Evolutionary conservation across 92 coral and sea anemone genomes (phyloP).

Genomic region (Epizoanthus illoricatus): DNA sequence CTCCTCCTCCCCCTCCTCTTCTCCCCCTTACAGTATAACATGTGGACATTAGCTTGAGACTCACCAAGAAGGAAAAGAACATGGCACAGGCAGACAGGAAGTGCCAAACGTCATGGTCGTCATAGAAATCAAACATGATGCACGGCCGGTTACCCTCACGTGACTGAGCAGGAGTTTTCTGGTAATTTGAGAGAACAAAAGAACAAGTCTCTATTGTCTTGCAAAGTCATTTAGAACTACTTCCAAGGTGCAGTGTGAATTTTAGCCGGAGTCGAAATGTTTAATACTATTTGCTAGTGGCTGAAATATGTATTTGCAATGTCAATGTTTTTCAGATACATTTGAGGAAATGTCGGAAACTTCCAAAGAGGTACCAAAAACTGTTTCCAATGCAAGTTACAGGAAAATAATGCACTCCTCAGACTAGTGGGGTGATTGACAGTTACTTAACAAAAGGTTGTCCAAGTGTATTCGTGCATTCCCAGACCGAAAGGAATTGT

Average conservation of each 20-base stretch:
- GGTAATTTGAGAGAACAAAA: not conserved
- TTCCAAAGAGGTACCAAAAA: too few relatives aligned
- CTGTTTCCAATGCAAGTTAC: too few relatives aligned
- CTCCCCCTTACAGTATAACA: not conserved
- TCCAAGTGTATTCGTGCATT: too few relatives aligned
- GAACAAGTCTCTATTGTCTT: too few relatives aligned
- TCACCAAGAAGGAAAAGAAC: constrained; percentile 89
- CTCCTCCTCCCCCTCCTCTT: too few relatives aligned
- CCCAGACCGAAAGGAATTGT: too few relatives aligned
- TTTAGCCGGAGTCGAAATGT: not conserved
- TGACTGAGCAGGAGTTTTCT: constrained; percentile 93
- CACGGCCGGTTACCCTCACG: constrained; percentile 88
- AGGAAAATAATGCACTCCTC: too few relatives aligned
- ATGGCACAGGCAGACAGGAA: constrained; percentile 89
- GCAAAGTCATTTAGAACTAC: not conserved
- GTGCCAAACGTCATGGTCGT: constrained; percentile 97
- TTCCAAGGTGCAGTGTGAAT: not conserved
- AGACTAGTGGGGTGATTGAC: too few relatives aligned
- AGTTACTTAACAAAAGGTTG: too few relatives aligned
- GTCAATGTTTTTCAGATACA: not conserved
- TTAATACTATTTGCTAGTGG: too few relatives aligned
- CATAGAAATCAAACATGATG: constrained; percentile 79
- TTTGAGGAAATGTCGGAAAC: too few relatives aligned
- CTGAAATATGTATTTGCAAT: too few relatives aligned
- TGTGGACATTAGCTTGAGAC: constrained; percentile 10